Base-by-base conservation (phyloP, 1,140 invertebrate species). In the Drosophila saltans region DNA sequence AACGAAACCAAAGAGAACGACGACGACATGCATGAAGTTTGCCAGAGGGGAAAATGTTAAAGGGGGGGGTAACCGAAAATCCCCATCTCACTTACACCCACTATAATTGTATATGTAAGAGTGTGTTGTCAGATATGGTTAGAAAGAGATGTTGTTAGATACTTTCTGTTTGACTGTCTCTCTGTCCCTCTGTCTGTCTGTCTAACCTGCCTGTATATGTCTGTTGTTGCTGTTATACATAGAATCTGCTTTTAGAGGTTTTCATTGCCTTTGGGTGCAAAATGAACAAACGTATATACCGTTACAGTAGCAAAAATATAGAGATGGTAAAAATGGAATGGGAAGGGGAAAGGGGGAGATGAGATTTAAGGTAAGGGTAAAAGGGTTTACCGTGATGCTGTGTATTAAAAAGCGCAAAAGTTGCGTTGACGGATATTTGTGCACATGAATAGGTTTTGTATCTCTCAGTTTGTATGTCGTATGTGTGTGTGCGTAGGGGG, bases 331-430 rank as follows among this genome's bases (percentile, higher is more conserved):
- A 30, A 7, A 36, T 30, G 8, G 43, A 2, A 40, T 36, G 9
- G 40, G 21, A 9, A 21, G 33, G 28, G 28, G 33, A 61, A 11
- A 30, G 59, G 30, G 40, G 36, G 56, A 16, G 16, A 16, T 16
- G 16, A 16, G 16, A 16, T 16, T 6, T 36, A 30, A 21, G 24
- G 62, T 9, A 3, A 16, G 62, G 26, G 39, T 58, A 40, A 58
- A 41, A 52, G 65, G 61, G 16, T 52, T 43, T 66, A 60, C 36
- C 63, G 60, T 33, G 58, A 21, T 65, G 64, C 24, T 81, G 73
- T 72, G 48, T 81, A 81, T 81, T 83, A 84, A 84, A 84, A 82
- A 84, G 81, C 73, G 69, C 66, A 85, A 78, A 78, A 85, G 73
- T 81, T 83, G 68, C 81, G 77, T 68, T 81, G 58, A 75, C 84